Base-by-base conservation (phyloP, 1,140 invertebrate species). In the Zaprionus gabonicus region DNA sequence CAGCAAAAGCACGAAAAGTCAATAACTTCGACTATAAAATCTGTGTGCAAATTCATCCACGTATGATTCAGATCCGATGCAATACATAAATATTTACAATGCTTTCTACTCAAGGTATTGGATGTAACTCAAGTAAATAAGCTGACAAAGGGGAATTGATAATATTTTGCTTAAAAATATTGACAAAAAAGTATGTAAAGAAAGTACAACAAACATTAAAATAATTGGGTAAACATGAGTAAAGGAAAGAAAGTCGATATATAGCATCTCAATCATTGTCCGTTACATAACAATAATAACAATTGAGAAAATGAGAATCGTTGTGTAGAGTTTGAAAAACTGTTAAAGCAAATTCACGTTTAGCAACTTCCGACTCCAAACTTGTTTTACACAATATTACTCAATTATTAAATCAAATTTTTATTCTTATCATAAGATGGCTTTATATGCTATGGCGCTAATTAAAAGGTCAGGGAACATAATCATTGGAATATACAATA, bases 321-420 rank as follows among this genome's bases (percentile, higher is more conserved):
- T n/a, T n/a, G n/a, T n/a, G n/a, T 2, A 20, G n/a, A 6, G 17
- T 46, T 23, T 23, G 10, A 23, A 20, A 23, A n/a, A 44, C 2
- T n/a, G 15, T 36, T 27, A 38, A 57, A n/a, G 4, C 41, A 44
- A 17, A 44, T 44, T 71, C 62, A 13, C 6, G 53, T 65, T 66
- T 59, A 72, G 38, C 41, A 49, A 51, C 62, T 58, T 58, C 62
- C 53, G 36, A 57, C 34, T 60, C 28, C 13, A 57, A 27, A 27
- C 34, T 56, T 23, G 51, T 38, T 65, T 51, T 31, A 27, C 4
- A 65, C 17, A 44, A 7, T 28, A 51, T 7, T 28, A 28, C 20
- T 53, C 25, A 41, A 3, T 31, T 66, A 20, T 20, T 23, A 23
- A 51, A 25, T 7, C n/a, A 46, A 2, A n/a, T 31, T 46, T 53